phyloP scores from a whole-genome alignment of 2,113 vertebrate genomes.

The Collichthys lucidus region DNA sequence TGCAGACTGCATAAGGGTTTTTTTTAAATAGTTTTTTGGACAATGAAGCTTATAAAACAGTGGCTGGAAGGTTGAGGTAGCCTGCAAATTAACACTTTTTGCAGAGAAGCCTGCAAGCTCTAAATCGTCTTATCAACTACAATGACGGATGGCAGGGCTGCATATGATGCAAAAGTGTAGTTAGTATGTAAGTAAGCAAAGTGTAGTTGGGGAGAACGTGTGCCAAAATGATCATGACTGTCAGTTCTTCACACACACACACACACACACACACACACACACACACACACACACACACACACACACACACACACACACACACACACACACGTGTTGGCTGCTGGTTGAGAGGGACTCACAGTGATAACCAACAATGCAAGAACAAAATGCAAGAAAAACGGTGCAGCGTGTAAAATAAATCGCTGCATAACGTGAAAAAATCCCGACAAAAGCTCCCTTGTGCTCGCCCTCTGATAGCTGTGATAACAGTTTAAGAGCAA shows the following conservation, averaged over 20 bases:
- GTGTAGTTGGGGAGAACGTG: neutral
- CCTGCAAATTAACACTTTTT: slow-evolving; percentile 18
- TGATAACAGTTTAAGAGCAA: slow-evolving; percentile 56
- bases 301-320: no score
- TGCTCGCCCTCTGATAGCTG: neutral
- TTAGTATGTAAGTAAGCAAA: neutral
- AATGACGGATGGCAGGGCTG: neutral
- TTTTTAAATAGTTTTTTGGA: no score
- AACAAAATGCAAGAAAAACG: neutral
- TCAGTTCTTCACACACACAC: slow-evolving; percentile 16
- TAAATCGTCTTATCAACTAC: slow-evolving; percentile 47
- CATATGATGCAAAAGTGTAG: neutral
- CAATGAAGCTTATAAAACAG: neutral
- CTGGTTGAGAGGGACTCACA: slow-evolving; percentile 4
- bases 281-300: no score
- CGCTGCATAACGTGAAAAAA: no score
- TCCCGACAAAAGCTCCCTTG: neutral
- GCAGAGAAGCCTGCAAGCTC: slow-evolving; percentile 28
- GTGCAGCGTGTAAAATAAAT: neutral
- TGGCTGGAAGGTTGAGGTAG: neutral
- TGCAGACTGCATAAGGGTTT: neutral
- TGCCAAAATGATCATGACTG: slow-evolving; percentile 3
- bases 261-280: no score
- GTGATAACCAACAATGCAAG: neutral
- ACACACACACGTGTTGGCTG: slow-evolving; percentile 52